Percentiles rank a stretch among this genome's conserved stretches.
Evolutionary conservation across 2,113 vertebrate genomes (phyloP).

Genomic region (Planiliza haematocheilus): DNA sequence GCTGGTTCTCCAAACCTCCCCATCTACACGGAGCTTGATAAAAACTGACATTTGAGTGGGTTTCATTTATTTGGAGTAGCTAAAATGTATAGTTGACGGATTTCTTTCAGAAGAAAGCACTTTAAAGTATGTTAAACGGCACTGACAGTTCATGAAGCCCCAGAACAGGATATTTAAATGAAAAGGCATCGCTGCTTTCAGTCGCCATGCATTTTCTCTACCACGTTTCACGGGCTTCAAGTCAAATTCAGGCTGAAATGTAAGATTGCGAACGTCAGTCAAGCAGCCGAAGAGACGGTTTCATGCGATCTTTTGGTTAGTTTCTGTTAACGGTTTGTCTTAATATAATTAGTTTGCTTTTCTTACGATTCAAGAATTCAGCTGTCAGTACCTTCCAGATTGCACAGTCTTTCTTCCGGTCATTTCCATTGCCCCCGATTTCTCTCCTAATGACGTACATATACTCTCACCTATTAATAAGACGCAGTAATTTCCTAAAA

Average conservation of each 20-base stretch:
- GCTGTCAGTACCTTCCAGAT: too few relatives aligned
- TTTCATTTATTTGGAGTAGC: constrained; percentile 12
- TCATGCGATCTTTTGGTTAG: not conserved
- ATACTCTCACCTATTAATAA: too few relatives aligned
- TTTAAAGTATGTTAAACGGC: not conserved
- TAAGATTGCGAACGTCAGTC: constrained; percentile 53
- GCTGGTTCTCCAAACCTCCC: constrained; percentile 12
- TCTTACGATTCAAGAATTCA: too few relatives aligned
- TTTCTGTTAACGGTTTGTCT: not conserved
- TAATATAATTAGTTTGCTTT: too few relatives aligned
- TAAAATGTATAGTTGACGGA: constrained; percentile 28
- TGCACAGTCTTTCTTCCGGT: too few relatives aligned
- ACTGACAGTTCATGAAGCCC: not conserved
- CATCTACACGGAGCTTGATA: not conserved
- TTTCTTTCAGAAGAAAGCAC: too few relatives aligned
- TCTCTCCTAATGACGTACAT: too few relatives aligned
- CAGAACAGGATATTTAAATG: constrained; percentile 12
- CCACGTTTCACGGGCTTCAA: constrained; percentile 46
- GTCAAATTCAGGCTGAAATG: constrained; percentile 41
- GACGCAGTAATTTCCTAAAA: too few relatives aligned
- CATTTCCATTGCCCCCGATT: too few relatives aligned
- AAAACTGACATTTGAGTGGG: constrained; percentile 24
- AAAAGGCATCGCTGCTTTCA: constrained; percentile 30
- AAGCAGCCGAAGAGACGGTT: constrained; percentile 11
- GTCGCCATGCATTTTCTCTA: constrained; percentile 31